Base-by-base conservation (phyloP, 2,797 vertebrate species). In the Eptatretus atami region DNA sequence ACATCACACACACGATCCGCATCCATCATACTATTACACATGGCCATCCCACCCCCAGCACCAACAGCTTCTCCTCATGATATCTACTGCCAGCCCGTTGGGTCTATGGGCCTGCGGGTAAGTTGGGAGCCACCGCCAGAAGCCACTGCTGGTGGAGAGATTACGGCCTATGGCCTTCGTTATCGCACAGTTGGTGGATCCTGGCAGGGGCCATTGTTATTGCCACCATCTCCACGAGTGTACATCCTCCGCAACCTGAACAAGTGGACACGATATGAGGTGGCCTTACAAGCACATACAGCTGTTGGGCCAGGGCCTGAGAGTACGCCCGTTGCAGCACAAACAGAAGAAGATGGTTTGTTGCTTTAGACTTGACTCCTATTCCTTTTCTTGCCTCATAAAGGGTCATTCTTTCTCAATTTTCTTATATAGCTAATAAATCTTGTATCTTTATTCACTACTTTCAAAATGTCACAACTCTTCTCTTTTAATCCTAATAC, bases 31-130 rank as follows among this genome's bases (percentile, higher is more conserved):
- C 31, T 44, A 44, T 44, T 44, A 44, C 31, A 44, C 31, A 44
- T 44, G 31, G 31, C 31, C 31, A 44, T 44, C 31, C 31, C 31
- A 44, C 31, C 31, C 78, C 67, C 83, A 93, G 90, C 93, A 77
- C 90, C 90, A 78, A 92, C 88, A 67, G 85, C 83, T 79, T 85
- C 90, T 78, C 90, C 88, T 79, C 87, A 85, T 82, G 85, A 90
- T 70, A 79, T 92, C 81, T 84, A 83, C 76, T 94, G 90, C 74
- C 79, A 79, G 81, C 85, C 81, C 79, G 75, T 80, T 75, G 84
- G 82, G 77, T 95, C 90, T 77, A 95, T 87, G 70, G 77, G 79
- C 79, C 81, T 96, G 80, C 79, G 86, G 88, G 90, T 98, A 93
- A 90, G 86, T 95, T 95, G 92, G 87, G 80, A 69, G 74, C 81